Percentiles rank a stretch among this genome's conserved stretches.
Evolutionary conservation across 2,888 invertebrate species (phyloP).

Genomic region (Rhyacophila evoluta): DNA sequence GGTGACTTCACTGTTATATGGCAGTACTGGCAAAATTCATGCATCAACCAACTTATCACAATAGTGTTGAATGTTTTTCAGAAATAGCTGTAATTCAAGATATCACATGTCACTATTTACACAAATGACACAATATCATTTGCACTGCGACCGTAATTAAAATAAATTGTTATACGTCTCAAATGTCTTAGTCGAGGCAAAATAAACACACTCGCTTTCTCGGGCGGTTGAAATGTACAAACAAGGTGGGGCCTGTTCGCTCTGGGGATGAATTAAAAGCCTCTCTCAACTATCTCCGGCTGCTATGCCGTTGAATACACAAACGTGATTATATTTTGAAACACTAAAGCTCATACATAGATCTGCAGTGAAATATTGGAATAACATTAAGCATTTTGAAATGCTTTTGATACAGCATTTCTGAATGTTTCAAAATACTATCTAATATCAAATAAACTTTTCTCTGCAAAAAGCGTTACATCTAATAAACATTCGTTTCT

Average conservation of each 20-base stretch:
- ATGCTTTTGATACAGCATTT: too few species aligned
- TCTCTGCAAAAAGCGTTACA: too few species aligned
- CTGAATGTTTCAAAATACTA: too few species aligned
- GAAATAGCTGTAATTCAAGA: not conserved
- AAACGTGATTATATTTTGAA: conserved; percentile 22
- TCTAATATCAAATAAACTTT: too few species aligned
- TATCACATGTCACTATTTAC: conserved; percentile 16
- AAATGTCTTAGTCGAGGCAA: conserved; percentile 36
- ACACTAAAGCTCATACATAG: not conserved
- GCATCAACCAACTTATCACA: not conserved
- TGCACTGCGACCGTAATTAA: conserved; percentile 41
- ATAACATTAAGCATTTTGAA: not conserved
- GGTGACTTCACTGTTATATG: too few species aligned
- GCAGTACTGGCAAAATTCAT: too few species aligned
- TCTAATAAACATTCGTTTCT: too few species aligned
- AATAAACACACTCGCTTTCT: conserved; percentile 37
- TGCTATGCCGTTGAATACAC: conserved; percentile 20
- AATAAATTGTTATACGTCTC: conserved; percentile 39
- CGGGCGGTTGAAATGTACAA: conserved; percentile 33
- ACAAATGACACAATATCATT: conserved; percentile 13
- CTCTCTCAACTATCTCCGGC: conserved; percentile 15
- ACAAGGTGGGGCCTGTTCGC: conserved; percentile 19
- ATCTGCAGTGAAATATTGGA: not conserved
- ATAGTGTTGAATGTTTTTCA: not conserved
- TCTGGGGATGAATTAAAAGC: conserved; percentile 39